phyloP scores from a whole-genome alignment of 2,888 invertebrate species.

The Bugulina stolonifera region DNA sequence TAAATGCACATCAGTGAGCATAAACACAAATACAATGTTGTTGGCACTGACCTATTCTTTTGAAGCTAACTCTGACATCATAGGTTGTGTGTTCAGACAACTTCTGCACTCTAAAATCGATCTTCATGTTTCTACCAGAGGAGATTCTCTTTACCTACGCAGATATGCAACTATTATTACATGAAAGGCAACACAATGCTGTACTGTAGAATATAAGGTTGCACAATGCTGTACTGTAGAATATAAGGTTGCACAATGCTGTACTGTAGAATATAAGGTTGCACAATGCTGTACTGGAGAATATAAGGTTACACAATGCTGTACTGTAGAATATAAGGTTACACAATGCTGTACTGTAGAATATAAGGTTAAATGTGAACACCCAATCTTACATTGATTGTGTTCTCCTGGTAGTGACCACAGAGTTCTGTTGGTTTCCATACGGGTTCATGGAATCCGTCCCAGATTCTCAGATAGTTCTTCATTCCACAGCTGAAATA shows the following conservation, averaged over 20 bases:
- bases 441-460: background rate
- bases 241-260: too few species aligned
- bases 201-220: too few species aligned
- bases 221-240: too few species aligned
- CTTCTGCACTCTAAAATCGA: background rate
- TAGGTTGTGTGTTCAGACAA: background rate
- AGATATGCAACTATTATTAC: too few species aligned
- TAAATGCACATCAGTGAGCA: too few species aligned
- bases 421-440: constrained; percentile 18
- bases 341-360: too few species aligned
- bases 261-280: too few species aligned
- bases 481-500: constrained; percentile 1
- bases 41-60: background rate
- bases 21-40: too few species aligned
- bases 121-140: constrained; percentile 16
- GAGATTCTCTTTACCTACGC: constrained; percentile 10
- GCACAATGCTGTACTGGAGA: too few species aligned
- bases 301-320: too few species aligned
- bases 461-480: constrained; percentile 18
- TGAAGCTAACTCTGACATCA: background rate
- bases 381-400: constrained; percentile 20
- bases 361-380: background rate
- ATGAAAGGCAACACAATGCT: too few species aligned
- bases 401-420: background rate
- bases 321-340: too few species aligned